These are phyloP conservation scores for Heteromurus nitidus DNA, from an alignment of 2,888 invertebrate genomes.

Conservation along the genomic window DNA sequence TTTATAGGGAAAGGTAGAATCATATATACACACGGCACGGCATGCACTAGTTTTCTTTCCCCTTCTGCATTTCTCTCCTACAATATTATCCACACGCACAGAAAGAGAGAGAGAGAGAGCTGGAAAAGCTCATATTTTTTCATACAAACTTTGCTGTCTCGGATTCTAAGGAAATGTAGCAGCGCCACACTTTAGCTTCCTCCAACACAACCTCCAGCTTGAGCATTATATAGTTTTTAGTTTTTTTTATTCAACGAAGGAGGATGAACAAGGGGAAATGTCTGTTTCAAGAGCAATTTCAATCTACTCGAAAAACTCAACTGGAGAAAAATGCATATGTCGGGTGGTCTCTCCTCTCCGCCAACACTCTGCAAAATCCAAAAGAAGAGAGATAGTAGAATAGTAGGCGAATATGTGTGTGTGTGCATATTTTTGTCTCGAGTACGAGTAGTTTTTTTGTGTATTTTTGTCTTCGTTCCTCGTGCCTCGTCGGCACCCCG, in stretches of 20 bases:
- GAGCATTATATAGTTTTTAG: not conserved
- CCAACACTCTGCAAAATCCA: not conserved
- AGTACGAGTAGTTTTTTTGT: too few relatives aligned
- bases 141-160: not conserved
- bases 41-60: not conserved
- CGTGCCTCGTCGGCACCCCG: slow-evolving; percentile 59
- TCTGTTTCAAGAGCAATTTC: slow-evolving; percentile 65
- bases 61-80: too few relatives aligned
- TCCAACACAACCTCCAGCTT: slow-evolving; percentile 37
- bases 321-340: not conserved
- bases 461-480: too few relatives aligned
- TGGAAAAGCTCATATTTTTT: slow-evolving; percentile 16
- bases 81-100: slow-evolving; percentile 19
- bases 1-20: not conserved
- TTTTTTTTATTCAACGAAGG: slow-evolving; percentile 16
- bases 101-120: slow-evolving; percentile 17
- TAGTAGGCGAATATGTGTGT: not conserved
- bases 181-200: not conserved
- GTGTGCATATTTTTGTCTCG: slow-evolving; percentile 1
- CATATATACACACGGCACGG: not conserved
- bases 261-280: slow-evolving; percentile 37
- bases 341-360: not conserved
- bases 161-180: too few relatives aligned
- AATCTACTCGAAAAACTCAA: slow-evolving; percentile 46
- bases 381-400: slow-evolving; percentile 20